Base-by-base conservation (phyloP, 2,888 invertebrate species). In the Meandrusa payeni region DNA sequence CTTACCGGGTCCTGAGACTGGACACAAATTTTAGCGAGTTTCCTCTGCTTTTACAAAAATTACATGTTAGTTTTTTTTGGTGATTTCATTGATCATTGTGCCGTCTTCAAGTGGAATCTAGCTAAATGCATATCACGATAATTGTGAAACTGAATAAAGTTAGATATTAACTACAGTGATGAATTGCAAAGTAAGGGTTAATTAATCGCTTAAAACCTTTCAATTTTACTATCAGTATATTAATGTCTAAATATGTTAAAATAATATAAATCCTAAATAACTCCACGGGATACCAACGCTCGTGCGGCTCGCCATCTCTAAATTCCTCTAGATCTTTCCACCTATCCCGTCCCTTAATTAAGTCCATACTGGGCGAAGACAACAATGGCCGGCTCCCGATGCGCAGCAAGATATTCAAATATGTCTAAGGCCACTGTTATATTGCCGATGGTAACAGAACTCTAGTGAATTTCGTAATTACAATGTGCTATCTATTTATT, bases 331-430 rank as follows among this genome's bases (percentile, higher is more conserved):
- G 74, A 82, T 80, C 76, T 78, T 73, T 69, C 75, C 68, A 75
- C 77, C 76, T 78, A 75, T 78, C 71, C 76, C 69, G 62, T 53
- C 57, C 71, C 66, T 69, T 70, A 87, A 87, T 87, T 87, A 87
- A 87, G 85, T 86, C 87, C 87, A 86, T 86, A 83, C 83, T 78
- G 69, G 85, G 85, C 61, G 59, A 61, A 69, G 57, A 73, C 76
- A 82, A 87, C 86, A 86, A 87, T 83, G 76, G 79, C 69, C 54
- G 64, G 57, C 64, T 65, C 64, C 69, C 82, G 86, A 85, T 85
- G 80, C 75, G 69, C 75, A 63, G 70, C 69, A 73, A 82, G 86
- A 87, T 87, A 87, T 87, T 87, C 85, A 85, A 87, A 86, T 85
- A 86, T 73, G 79, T 86, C 80, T 79, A 77, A 78, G 74, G 77